Base-by-base conservation (phyloP, 2,113 vertebrate genomes). In the Cavia aperea region DNA sequence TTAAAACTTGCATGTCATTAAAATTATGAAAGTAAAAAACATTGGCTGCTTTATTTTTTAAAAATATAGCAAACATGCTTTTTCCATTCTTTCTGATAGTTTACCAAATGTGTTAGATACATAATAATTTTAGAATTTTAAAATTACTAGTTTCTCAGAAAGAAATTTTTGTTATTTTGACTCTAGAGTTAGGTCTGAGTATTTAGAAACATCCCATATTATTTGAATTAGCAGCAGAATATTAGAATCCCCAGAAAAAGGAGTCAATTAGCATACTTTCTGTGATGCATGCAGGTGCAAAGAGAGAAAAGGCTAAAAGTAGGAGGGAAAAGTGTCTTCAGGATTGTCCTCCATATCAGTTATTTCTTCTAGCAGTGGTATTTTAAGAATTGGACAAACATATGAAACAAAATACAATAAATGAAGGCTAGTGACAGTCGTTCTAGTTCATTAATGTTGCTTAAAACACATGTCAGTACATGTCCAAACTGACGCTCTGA, bases 391-490 rank as follows among this genome's bases (percentile, higher is more conserved):
- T 60, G 86, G 29, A 43, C 26, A 68, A 29, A 43, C 26, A 51
- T 12, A 49, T 15, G 66, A 90, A 93, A 43, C 66, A 46, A 87
- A 89, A 39, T 70, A 73, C 83, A 93, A 77, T 60, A 84, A 86
- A 58, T 88, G 63, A 94, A 60, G 73, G 26, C 5, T 0, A 2
- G 33, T 94, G 58, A 66, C 81, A 68, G 1, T 46, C 46, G 62
- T 87, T 68, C 93, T 94, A 66, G 36, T 83, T 94, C 91, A 86
- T 95, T 91, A 89, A 46, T 84, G 93, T 93, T 92, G 54, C 90
- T 92, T 92, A 78, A 92, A 93, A 81, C 36, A 31, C 65, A 81
- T 68, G 33, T 87, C 63, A 84, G 78, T 92, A 86, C 12, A 68
- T 2, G 1, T 94, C 85, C 91, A 46, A 79, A 65, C 49, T 86